phyloP scores from a whole-genome alignment of 2,113 vertebrate genomes.

The Callopanchax toddi region DNA sequence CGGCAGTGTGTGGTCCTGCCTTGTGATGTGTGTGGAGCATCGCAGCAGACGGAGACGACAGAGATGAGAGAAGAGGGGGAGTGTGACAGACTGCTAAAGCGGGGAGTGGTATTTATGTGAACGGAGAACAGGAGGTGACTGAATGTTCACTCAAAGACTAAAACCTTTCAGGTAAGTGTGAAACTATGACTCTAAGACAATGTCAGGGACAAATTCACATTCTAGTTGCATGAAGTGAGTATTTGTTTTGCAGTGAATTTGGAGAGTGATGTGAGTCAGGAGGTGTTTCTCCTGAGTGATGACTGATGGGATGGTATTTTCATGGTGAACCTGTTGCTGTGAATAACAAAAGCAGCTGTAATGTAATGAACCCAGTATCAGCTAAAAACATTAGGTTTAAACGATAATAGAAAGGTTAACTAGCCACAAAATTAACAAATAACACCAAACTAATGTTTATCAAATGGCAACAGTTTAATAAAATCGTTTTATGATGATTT shows the following conservation, averaged over 20 bases:
- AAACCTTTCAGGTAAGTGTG: slow-evolving; percentile 56
- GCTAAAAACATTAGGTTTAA: neutral
- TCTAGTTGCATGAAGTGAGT: neutral
- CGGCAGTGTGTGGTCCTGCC: slow-evolving; percentile 45
- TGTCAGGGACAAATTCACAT: slow-evolving; percentile 1
- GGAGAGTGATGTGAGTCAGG: neutral
- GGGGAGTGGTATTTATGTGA: slow-evolving; percentile 13
- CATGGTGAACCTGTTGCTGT: neutral
- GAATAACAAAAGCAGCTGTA: neutral
- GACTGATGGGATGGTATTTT: neutral
- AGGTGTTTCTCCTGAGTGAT: neutral
- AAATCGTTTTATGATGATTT: no score
- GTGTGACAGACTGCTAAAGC: slow-evolving; percentile 28
- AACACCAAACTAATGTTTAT: no score
- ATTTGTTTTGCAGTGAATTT: neutral
- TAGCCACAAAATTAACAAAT: no score
- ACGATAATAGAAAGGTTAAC: no score
- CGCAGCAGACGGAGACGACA: slow-evolving; percentile 41
- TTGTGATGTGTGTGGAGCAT: slow-evolving; percentile 49
- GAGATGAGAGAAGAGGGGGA: slow-evolving; percentile 34
- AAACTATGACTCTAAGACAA: slow-evolving; percentile 17
- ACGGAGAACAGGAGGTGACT: slow-evolving; percentile 8
- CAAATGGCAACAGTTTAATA: no score
- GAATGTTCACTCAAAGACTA: slow-evolving; percentile 29
- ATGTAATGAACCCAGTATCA: neutral